A percentile compares a stretch with the other conserved stretches of the same genome.
phyloP scores from a whole-genome alignment of 2,113 vertebrate species.

The Triplophysa dalaica region DNA sequence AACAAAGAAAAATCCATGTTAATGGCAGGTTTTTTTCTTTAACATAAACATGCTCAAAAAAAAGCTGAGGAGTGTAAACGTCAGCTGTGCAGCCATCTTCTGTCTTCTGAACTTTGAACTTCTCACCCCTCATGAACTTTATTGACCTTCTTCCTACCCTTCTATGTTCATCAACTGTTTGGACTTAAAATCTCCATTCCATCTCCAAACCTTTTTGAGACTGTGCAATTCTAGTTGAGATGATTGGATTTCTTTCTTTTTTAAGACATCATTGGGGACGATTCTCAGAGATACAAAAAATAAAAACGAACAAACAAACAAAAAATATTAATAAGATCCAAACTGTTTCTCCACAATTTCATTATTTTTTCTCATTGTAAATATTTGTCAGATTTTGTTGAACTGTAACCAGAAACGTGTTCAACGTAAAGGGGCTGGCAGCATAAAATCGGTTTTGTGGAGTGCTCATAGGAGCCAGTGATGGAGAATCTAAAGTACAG shows the following conservation, averaged over 20 bases:
- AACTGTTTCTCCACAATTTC: constrained; percentile 76
- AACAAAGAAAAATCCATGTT: constrained; percentile 69
- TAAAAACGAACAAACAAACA: constrained; percentile 66
- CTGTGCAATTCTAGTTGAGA: constrained; percentile 84
- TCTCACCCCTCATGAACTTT: constrained; percentile 82
- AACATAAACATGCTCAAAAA: constrained; percentile 72
- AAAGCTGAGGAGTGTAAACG: constrained; percentile 71
- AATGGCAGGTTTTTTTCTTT: constrained; percentile 75
- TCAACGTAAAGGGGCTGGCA: constrained; percentile 77
- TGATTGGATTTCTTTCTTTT: constrained; percentile 71
- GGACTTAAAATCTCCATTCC: constrained; percentile 83
- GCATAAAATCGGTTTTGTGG: constrained; percentile 76
- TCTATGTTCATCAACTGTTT: constrained; percentile 83
- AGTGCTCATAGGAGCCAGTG: constrained; percentile 43
- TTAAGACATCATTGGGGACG: constrained; percentile 75
- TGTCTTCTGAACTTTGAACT: constrained; percentile 84
- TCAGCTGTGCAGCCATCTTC: constrained; percentile 80
- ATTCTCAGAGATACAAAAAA: constrained; percentile 71
- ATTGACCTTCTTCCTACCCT: constrained; percentile 80
- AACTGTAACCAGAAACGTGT: constrained; percentile 79
- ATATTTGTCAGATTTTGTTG: constrained; percentile 78
- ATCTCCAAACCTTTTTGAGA: constrained; percentile 80
- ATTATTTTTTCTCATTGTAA: constrained; percentile 81
- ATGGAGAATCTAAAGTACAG: constrained; percentile 11
- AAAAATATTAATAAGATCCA: constrained; percentile 63